Base-by-base conservation (phyloP, 2,113 vertebrate genomes). In the Vulpes vulpes region DNA sequence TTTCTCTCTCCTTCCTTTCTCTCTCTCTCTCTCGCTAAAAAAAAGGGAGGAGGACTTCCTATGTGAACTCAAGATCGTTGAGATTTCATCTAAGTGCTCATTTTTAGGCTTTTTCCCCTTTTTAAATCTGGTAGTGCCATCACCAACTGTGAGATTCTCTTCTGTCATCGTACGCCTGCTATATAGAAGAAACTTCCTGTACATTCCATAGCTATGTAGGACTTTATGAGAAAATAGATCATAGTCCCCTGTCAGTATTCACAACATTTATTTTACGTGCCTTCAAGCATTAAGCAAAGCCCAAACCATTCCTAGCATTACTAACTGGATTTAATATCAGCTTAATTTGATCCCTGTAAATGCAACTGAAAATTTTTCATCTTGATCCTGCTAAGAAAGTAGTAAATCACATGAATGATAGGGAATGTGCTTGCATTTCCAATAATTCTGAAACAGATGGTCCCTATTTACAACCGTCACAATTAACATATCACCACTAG, bases 321-420 rank as follows among this genome's bases (percentile, higher is more conserved):
- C 92, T 97, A 91, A 97, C 81, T 96, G 78, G 85, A 95, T 97
- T 97, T 90, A 94, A 79, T 95, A 79, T 82, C 85, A 89, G 88
- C 78, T 97, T 97, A 94, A 91, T 96, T 94, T 97, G 89, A 97
- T 97, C 92, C 67, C 67, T 88, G 15, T 96, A 95, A 97, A 96
- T 94, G 96, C 94, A 96, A 69, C 51, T 93, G 55, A 95, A 97
- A 94, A 78, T 67, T 69, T 98, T 97, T 97, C 97, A 96, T 96
- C 92, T 96, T 96, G 53, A 96, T 89, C 88, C 81, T 96, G 69
- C 76, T 91, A 92, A 83, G 83, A 96, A 93, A 94, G 92, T 20
- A 87, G 88, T 69, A 90, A 97, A 96, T 92, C 81, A 92, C 22
- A 62, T 81, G 79, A 97, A 95, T 89, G 94, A 92, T 91, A 83